A percentile compares a stretch with the other conserved stretches of the same genome.
Evolutionary conservation across 2,113 vertebrate genomes (phyloP).

Genomic region (Myotis brandtii): DNA sequence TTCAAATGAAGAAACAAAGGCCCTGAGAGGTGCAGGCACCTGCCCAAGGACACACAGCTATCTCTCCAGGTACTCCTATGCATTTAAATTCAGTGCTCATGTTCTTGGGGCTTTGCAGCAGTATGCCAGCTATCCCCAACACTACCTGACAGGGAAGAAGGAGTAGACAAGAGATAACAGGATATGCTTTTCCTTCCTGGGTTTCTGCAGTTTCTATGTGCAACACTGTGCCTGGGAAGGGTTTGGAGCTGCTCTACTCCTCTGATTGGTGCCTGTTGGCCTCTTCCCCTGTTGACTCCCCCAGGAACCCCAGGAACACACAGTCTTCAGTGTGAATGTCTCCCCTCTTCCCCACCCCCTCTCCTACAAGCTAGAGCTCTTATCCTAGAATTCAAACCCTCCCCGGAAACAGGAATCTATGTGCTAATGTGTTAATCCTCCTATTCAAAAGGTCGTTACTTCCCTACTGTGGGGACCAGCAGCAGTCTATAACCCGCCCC

Average conservation of each 20-base stretch:
- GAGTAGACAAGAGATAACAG: background rate
- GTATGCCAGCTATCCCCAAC: background rate
- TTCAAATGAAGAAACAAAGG: background rate
- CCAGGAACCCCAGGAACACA: background rate
- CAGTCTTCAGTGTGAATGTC: conserved; percentile 3
- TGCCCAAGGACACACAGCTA: background rate
- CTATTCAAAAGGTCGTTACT: conserved; percentile 78
- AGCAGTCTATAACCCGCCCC: conserved; percentile 63
- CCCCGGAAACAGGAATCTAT: conserved; percentile 77
- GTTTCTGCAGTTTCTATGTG: background rate
- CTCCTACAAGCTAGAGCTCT: conserved; percentile 51
- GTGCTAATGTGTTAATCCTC: conserved; percentile 83
- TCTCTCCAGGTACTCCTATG: background rate
- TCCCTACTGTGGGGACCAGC: conserved; percentile 79
- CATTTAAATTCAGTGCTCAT: background rate
- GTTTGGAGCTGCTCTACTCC: background rate
- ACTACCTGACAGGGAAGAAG: background rate
- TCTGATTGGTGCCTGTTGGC: background rate
- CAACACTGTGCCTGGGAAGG: background rate
- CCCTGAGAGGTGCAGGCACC: background rate
- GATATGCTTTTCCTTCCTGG: background rate
- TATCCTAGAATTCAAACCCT: conserved; percentile 73
- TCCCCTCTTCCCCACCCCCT: background rate
- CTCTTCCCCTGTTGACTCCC: background rate
- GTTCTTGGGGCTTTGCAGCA: background rate